Evolutionary conservation across 1,140 invertebrate genomes (phyloP), one percentile per base, ranked within the genome.

Genomic region (Apis laboriosa): DNA sequence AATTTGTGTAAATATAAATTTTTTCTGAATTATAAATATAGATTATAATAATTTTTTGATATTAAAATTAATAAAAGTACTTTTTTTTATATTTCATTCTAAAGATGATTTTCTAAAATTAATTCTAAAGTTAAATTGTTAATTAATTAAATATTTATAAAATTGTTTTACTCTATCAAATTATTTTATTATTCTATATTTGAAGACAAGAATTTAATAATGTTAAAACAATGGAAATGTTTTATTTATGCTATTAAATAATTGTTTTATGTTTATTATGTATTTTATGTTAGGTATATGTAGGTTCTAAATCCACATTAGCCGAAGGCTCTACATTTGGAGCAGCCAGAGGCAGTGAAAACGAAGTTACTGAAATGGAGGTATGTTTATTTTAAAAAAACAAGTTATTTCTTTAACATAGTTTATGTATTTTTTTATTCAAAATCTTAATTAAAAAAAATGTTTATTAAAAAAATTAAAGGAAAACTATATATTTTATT

Each of bases 301-400:
- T 94, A 92, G 93, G 93, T 89, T 92, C 93, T 61, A 94, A 93
- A 86, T 93, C 93, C 64, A 92, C 92, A 51, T 83, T 92, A 88
- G 89, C 87, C 71, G 92, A 94, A 88, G 92, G 93, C 88, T 88
- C 92, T 84, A 94, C 90, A 84, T 93, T 92, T 85, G 90, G 85
- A 89, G 85, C 89, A 84, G 84, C 91, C 61, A 92, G 90, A 89
- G 84, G 90, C 81, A 84, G 87, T 83, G 93, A 94, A 90, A 94
- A 92, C 89, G 93, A 94, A 90, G 85, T 91, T 77, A 89, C 92
- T 79, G 92, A 94, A 85, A 92, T 92, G 87, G 92, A 94, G 92
- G 93, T 93, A 92, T 77, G 89, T 90, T 84, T 84, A 84, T 88
- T 86, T 84, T 56, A 63, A 67, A 82, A 86, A 81, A 83, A 87